Percentiles rank a stretch among this genome's conserved stretches.
phyloP scores from a whole-genome alignment of 1,140 invertebrate genomes.

The Drosophila ficusphila region DNA sequence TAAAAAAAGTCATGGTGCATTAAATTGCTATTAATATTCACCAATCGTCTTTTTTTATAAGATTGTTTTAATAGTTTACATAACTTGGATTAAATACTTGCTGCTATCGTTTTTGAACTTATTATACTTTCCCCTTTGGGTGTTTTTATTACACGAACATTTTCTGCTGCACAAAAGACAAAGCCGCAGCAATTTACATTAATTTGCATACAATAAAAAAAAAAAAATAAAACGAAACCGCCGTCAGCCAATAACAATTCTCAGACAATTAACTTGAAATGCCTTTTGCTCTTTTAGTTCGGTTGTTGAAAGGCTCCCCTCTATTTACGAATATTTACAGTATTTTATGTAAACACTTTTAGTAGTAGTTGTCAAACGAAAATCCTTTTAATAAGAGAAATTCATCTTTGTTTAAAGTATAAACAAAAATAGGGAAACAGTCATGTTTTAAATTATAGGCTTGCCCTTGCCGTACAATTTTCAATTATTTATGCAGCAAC shows the following conservation, averaged over 20 bases:
- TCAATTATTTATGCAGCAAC: constrained; percentile 36
- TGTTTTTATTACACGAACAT: background rate
- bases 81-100: background rate
- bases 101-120: background rate
- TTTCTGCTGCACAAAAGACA: constrained; percentile 28
- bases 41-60: background rate
- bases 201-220: constrained; percentile 72
- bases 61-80: background rate
- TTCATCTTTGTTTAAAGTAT: constrained; percentile 26
- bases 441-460: constrained; percentile 2
- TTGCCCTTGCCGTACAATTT: constrained; percentile 14
- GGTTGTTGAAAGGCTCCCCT: constrained; percentile 15
- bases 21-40: too few species aligned
- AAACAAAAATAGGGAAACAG: background rate
- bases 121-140: background rate
- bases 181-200: constrained; percentile 73
- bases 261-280: constrained; percentile 70
- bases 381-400: constrained; percentile 40
- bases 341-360: background rate
- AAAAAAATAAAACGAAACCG: constrained; percentile 31
- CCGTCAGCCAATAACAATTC: constrained; percentile 34
- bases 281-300: constrained; percentile 27
- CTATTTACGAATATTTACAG: constrained; percentile 12
- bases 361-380: background rate
- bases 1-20: too few species aligned